Conservation (phyloP, 2,113 vertebrate species). For the Isichthys henryi region DNA sequence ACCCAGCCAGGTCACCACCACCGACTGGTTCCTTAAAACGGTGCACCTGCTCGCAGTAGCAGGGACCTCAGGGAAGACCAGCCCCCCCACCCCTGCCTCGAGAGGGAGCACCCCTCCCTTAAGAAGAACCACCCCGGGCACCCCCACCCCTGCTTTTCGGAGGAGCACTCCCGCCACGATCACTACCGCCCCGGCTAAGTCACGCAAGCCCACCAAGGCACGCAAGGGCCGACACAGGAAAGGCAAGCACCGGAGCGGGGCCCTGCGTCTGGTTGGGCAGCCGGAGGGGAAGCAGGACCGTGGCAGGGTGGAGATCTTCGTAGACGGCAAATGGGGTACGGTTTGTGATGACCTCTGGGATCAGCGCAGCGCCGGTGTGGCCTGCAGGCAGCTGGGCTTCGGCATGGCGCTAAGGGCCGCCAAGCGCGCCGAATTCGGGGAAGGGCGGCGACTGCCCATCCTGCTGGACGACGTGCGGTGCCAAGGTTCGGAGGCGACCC, state of each 20-base stretch:
- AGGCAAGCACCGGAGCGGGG: conserved; percentile 50
- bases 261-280: conserved; percentile 64
- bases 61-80: not conserved
- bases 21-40: conserved; percentile 52
- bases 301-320: conserved; percentile 78
- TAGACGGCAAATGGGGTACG: conserved; percentile 73
- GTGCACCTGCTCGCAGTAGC: conserved; percentile 35
- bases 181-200: conserved; percentile 11
- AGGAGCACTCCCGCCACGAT: not conserved
- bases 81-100: not conserved
- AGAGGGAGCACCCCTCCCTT: not conserved
- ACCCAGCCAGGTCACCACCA: not conserved
- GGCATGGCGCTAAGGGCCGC: conserved; percentile 57
- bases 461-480: conserved; percentile 83
- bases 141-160: not conserved
- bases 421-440: conserved; percentile 78
- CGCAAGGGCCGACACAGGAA: conserved; percentile 49
- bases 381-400: conserved; percentile 86
- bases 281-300: conserved; percentile 36
- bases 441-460: conserved; percentile 65
- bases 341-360: conserved; percentile 86
- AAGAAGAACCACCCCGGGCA: not conserved
- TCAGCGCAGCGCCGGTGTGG: conserved; percentile 59
- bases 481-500: conserved; percentile 61
- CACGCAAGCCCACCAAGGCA: conserved; percentile 27